A percentile compares a stretch with the other conserved stretches of the same genome.
These are phyloP conservation scores for Diaphora mendica DNA, from an alignment of 2,888 invertebrate genomes.

Conservation along the genomic window DNA sequence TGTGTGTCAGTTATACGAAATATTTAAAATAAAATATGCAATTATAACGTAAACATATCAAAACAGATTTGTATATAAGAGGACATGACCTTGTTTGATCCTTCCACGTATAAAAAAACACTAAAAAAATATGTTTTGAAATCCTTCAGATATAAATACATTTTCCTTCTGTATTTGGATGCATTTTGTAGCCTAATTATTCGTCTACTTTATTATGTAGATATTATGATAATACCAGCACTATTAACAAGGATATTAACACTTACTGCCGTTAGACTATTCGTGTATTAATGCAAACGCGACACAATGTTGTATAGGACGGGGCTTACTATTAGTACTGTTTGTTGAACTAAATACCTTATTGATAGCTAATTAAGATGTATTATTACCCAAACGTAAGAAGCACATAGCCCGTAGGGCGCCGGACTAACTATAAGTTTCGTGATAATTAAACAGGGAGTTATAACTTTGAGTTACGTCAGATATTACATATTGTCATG, in stretches of 20 bases:
- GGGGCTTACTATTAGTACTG: neutral
- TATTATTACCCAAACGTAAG: neutral
- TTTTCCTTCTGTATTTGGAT: neutral
- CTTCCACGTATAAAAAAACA: neutral
- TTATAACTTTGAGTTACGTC: neutral
- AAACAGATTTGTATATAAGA: neutral
- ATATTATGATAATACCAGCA: neutral
- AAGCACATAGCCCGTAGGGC: neutral
- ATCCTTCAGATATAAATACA: neutral
- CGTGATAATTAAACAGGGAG: neutral
- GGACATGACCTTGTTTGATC: neutral
- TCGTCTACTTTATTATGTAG: neutral
- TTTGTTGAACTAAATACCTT: neutral
- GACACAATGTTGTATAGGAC: neutral
- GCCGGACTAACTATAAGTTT: neutral
- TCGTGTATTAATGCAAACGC: neutral
- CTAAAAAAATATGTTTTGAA: neutral
- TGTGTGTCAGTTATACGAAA: too few relatives aligned
- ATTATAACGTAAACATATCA: neutral
- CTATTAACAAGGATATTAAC: slow-evolving; percentile 1
- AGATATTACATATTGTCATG: neutral
- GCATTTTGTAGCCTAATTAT: neutral
- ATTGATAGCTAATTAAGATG: neutral
- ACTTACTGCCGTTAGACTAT: slow-evolving; percentile 6
- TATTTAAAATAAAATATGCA: neutral